Evolutionary conservation across 1,140 invertebrate species (phyloP).

Genomic region (Platyscapa corneri): DNA sequence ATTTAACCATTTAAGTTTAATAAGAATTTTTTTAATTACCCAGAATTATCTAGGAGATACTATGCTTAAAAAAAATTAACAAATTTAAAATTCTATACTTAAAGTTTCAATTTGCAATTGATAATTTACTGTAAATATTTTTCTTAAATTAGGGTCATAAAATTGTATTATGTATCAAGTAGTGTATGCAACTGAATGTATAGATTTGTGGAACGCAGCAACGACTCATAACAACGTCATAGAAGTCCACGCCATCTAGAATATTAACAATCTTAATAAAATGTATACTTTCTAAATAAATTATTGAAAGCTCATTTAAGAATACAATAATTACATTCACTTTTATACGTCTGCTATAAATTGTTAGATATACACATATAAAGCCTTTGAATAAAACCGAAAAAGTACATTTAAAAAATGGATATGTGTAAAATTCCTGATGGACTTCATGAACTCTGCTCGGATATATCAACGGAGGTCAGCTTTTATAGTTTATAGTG

Average conservation of each 20-base stretch:
- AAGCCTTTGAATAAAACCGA: too few species aligned
- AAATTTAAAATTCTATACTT: too few species aligned
- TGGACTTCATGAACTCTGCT: slow-evolving; percentile 80
- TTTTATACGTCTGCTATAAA: neutral
- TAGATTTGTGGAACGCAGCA: neutral
- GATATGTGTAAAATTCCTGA: slow-evolving; percentile 74
- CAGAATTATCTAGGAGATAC: too few species aligned
- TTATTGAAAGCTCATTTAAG: neutral
- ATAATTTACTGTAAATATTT: neutral
- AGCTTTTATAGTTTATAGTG: neutral
- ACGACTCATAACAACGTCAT: neutral
- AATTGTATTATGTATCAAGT: neutral
- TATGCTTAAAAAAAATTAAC: too few species aligned
- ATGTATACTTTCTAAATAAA: neutral
- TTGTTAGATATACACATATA: neutral
- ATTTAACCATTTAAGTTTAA: too few species aligned
- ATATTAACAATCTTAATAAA: neutral
- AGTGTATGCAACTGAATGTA: neutral
- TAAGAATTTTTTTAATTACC: too few species aligned
- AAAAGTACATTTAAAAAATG: neutral
- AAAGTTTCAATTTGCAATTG: too few species aligned
- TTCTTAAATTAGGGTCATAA: neutral
- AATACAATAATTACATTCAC: neutral
- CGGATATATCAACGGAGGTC: slow-evolving; percentile 82
- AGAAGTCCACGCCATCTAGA: neutral